A percentile compares a stretch with the other conserved stretches of the same genome.
These are phyloP conservation scores for Apaloderma vittatum DNA, from an alignment of 2,113 vertebrate genomes.

Conservation along the genomic window DNA sequence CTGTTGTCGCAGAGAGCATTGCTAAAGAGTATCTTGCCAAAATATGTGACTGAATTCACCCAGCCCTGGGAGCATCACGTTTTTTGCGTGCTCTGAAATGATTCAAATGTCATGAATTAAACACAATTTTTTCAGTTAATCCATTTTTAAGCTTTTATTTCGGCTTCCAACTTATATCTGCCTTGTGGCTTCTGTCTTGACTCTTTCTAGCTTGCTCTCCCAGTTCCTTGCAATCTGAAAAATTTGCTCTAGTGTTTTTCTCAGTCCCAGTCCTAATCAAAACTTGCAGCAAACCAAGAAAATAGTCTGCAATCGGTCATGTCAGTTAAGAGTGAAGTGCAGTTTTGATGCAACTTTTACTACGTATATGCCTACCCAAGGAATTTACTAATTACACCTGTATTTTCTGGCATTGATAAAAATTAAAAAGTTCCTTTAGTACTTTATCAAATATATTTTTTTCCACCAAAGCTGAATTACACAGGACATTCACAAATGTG, in stretches of 20 bases:
- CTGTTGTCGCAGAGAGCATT: not conserved
- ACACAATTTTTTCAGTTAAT: not conserved
- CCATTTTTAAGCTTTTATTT: not conserved
- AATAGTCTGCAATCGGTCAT: not conserved
- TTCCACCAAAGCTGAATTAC: not conserved
- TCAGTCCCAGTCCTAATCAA: not conserved
- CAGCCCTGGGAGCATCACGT: fast-evolving
- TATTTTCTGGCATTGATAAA: not conserved
- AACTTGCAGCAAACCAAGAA: not conserved
- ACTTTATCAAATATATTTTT: not conserved
- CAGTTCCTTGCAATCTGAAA: not conserved
- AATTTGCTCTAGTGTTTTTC: not conserved
- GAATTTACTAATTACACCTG: not conserved
- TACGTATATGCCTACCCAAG: not conserved
- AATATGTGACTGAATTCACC: not conserved
- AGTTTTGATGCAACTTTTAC: not conserved
- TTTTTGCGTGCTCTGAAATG: not conserved
- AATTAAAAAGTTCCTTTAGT: not conserved
- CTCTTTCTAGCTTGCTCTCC: not conserved
- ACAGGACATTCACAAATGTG: not conserved
- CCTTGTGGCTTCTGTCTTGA: not conserved
- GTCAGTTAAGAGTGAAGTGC: not conserved
- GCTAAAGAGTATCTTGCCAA: not conserved
- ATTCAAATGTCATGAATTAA: not conserved
- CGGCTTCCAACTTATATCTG: not conserved